A percentile compares a stretch with the other conserved stretches of the same genome.
These are phyloP conservation scores for Ferrisia virgata DNA, from an alignment of 2,888 invertebrate species.

Conservation along the genomic window DNA sequence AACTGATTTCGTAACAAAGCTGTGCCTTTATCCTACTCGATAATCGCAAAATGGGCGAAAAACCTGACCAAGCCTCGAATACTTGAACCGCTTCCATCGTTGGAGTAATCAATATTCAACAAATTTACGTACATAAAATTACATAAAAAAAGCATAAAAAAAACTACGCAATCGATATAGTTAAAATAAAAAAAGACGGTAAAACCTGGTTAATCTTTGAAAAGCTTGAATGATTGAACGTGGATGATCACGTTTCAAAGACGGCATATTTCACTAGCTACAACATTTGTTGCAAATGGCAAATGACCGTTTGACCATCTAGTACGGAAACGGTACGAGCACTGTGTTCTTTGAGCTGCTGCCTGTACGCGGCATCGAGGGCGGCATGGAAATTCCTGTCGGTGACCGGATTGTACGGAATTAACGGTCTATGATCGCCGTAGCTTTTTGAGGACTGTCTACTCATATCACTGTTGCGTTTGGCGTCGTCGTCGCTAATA, in stretches of 20 bases:
- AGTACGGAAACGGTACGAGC: constrained; percentile 68
- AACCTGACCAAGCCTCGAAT: background rate
- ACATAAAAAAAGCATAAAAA: background rate
- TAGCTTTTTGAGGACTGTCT: constrained; percentile 71
- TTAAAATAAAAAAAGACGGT: background rate
- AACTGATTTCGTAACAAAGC: too few species aligned
- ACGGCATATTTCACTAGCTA: constrained; percentile 7
- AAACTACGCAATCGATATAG: background rate
- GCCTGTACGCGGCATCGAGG: constrained; percentile 55
- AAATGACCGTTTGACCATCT: constrained; percentile 81
- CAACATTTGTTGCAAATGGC: constrained; percentile 69
- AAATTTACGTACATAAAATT: background rate
- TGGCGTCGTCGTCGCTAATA: constrained; percentile 73
- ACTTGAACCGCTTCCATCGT: background rate
- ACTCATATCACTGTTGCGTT: constrained; percentile 69
- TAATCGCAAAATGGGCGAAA: background rate
- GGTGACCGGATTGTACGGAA: constrained; percentile 61
- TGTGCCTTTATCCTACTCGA: too few species aligned
- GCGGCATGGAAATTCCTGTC: constrained; percentile 51
- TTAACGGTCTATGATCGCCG: constrained; percentile 76
- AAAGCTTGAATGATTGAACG: background rate
- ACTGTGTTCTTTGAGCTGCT: constrained; percentile 56
- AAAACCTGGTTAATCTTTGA: background rate
- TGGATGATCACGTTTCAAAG: background rate
- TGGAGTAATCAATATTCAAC: background rate